Conservation (phyloP, 64 coral and sea anemone genomes). For the Dendrophyllia cribrosa region DNA sequence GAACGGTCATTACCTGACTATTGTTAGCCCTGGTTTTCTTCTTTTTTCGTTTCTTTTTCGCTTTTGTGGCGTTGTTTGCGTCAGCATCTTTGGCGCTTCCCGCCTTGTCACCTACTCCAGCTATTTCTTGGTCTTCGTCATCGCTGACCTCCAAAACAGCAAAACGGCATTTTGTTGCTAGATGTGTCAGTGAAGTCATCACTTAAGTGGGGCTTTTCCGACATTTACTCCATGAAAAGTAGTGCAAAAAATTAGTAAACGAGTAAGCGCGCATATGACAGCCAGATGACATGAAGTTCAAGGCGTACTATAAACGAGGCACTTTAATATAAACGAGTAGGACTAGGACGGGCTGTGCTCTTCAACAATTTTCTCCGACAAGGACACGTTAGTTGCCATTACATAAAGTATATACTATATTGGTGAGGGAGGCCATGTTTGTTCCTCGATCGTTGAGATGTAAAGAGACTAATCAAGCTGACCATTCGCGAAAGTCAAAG, state of each 20-base stretch:
- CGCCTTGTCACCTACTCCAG: constrained; percentile 5
- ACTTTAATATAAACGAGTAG: not conserved
- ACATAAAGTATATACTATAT: no score
- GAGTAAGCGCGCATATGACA: no score
- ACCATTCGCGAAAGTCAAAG: not conserved
- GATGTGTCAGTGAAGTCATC: constrained; percentile 25
- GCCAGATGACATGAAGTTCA: not conserved
- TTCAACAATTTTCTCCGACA: no score
- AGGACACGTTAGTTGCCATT: no score
- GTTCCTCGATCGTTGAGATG: constrained; percentile 7
- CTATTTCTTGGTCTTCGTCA: constrained; percentile 33
- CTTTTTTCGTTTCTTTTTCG: constrained; percentile 64
- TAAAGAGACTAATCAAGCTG: not conserved
- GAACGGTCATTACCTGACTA: not conserved
- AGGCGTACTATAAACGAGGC: not conserved
- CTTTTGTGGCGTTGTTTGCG: not conserved
- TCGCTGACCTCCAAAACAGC: constrained; percentile 64
- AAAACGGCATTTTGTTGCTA: constrained; percentile 72
- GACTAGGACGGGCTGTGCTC: not conserved
- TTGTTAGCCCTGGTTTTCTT: constrained; percentile 41
- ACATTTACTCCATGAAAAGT: no score
- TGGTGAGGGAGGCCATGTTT: constrained; percentile 1
- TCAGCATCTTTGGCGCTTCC: constrained; percentile 17
- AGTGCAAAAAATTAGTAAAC: not conserved
- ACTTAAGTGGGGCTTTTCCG: not conserved